phyloP scores from a whole-genome alignment of 2,113 vertebrate genomes.

The Paralichthys olivaceus region DNA sequence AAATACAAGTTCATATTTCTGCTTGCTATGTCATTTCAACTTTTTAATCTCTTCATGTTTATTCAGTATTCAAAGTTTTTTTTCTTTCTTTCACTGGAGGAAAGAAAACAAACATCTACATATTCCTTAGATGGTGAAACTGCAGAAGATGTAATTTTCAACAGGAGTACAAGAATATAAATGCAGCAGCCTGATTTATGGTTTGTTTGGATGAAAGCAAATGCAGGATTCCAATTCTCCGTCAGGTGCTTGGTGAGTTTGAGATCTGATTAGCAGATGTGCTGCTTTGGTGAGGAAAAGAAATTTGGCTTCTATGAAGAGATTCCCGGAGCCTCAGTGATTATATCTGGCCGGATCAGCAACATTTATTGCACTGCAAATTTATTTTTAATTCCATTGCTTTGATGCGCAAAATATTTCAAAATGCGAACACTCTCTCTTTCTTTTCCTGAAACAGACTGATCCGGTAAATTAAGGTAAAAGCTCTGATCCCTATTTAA shows the following conservation, averaged over 20 bases:
- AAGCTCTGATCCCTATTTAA: conserved; percentile 28
- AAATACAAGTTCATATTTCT: no score
- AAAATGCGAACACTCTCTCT: background rate
- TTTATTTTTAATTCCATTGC: background rate
- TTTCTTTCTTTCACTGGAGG: no score
- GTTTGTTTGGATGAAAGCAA: background rate
- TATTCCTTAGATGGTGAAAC: background rate
- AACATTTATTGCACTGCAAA: background rate
- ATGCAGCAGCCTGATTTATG: background rate
- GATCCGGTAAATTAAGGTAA: conserved; percentile 14
- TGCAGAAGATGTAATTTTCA: background rate
- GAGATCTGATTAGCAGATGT: background rate
- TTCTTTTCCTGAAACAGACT: background rate
- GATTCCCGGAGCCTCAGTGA: background rate
- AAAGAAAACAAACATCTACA: background rate
- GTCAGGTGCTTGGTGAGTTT: background rate
- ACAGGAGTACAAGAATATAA: background rate
- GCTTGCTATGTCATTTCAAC: no score
- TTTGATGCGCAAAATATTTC: background rate
- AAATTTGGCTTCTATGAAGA: background rate
- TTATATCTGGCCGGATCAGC: background rate
- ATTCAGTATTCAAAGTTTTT: no score
- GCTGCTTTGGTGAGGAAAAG: background rate
- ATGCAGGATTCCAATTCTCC: background rate
- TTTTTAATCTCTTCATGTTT: no score